These are phyloP conservation scores for Antheraea pernyi DNA, from an alignment of 1,140 invertebrate species.

Conservation along the genomic window DNA sequence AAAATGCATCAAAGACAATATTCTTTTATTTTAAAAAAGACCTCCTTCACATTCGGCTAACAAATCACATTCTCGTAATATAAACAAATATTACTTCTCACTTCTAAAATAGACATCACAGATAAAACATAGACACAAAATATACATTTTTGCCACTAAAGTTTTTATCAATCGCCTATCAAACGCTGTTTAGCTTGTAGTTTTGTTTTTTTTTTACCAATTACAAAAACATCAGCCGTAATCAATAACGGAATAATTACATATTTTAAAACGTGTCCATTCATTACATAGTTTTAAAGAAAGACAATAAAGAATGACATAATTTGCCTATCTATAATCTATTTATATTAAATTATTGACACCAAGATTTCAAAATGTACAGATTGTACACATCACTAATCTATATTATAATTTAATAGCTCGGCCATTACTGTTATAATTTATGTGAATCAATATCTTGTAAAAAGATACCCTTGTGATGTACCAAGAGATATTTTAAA, in stretches of 20 bases:
- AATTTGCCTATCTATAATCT: slow-evolving; percentile 7
- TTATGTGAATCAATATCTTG: neutral
- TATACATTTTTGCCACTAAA: slow-evolving; percentile 52
- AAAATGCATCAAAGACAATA: slow-evolving; percentile 30
- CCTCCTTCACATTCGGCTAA: slow-evolving; percentile 52
- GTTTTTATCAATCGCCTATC: slow-evolving; percentile 31
- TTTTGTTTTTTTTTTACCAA: neutral
- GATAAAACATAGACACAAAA: slow-evolving; percentile 69
- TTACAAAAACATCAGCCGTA: no score
- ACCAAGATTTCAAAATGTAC: neutral
- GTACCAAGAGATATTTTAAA: no score
- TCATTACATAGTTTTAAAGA: no score
- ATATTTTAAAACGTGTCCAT: no score
- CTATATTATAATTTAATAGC: neutral
- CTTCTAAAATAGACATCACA: slow-evolving; percentile 68
- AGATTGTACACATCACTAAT: neutral
- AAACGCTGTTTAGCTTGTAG: slow-evolving; percentile 38
- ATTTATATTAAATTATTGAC: slow-evolving; percentile 4
- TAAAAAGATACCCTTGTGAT: neutral
- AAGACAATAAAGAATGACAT: neutral
- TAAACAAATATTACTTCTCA: slow-evolving; percentile 45
- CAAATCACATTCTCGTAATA: slow-evolving; percentile 36
- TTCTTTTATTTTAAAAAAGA: slow-evolving; percentile 62
- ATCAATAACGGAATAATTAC: no score
- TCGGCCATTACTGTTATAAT: neutral